These are phyloP conservation scores for Malurus splendens DNA, from an alignment of 2,797 vertebrate species.

Conservation along the genomic window DNA sequence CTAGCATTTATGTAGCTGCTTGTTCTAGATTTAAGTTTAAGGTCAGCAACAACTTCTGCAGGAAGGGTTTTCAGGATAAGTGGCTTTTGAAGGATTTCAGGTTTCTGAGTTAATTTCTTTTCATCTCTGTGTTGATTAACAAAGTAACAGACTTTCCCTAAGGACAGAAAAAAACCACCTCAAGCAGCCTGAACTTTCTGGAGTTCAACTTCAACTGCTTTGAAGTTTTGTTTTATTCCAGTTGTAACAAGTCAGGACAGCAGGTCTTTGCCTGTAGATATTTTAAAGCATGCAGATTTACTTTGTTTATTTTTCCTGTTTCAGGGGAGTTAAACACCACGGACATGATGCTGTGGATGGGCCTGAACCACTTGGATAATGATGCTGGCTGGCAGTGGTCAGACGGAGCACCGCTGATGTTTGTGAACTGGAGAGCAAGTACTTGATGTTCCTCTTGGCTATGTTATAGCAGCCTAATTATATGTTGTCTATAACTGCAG, in stretches of 20 bases:
- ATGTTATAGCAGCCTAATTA: neutral
- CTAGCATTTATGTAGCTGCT: neutral
- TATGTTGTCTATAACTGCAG: neutral
- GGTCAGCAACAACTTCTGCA: neutral
- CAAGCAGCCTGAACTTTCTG: neutral
- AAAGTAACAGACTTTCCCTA: neutral
- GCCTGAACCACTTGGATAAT: constrained; percentile 83
- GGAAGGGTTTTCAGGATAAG: neutral
- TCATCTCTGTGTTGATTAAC: neutral
- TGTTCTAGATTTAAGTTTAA: neutral
- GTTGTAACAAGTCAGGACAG: neutral
- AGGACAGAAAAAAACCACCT: neutral
- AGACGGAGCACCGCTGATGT: constrained; percentile 78
- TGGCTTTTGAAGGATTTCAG: neutral
- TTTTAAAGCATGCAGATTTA: neutral
- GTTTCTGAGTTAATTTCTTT: neutral
- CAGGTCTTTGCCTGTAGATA: neutral
- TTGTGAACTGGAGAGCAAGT: constrained; percentile 84
- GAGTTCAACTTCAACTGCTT: neutral
- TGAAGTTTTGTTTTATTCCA: neutral
- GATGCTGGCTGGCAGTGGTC: constrained; percentile 90
- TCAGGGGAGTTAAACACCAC: constrained; percentile 79
- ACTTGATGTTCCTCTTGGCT: neutral
- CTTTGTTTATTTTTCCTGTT: neutral
- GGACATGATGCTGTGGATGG: constrained; percentile 83